Evolutionary conservation across 2,888 invertebrate genomes (phyloP).

Genomic region (Agrochola lychnidis): DNA sequence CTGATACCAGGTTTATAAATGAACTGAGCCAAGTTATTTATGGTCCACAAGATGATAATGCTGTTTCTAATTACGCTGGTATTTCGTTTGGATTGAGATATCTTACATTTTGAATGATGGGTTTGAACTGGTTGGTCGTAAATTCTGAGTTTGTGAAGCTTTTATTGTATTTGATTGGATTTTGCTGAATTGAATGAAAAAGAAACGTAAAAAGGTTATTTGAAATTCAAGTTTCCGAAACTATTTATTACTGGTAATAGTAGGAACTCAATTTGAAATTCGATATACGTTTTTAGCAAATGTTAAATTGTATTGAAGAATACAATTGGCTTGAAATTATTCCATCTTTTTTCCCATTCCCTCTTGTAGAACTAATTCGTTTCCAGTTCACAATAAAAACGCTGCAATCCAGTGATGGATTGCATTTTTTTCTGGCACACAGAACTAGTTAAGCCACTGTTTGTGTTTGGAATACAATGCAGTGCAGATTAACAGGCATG

Average conservation of each 20-base stretch:
- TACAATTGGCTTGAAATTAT: conserved; percentile 19
- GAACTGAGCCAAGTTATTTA: conserved; percentile 68
- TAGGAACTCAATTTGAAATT: background rate
- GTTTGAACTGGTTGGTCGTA: conserved; percentile 15
- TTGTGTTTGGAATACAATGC: conserved; percentile 71
- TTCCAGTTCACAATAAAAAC: conserved; percentile 41
- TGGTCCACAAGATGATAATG: conserved; percentile 45
- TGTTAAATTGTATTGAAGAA: conserved; percentile 2
- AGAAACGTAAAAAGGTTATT: background rate
- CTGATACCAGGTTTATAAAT: conserved; percentile 65
- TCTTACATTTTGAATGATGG: conserved; percentile 30
- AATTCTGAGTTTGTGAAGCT: conserved; percentile 23
- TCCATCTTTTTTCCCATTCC: conserved; percentile 16
- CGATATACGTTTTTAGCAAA: background rate
- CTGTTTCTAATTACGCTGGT: conserved; percentile 52
- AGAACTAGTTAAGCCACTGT: conserved; percentile 69
- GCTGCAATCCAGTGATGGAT: conserved; percentile 47
- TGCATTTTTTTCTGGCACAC: conserved; percentile 48
- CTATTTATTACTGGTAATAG: background rate
- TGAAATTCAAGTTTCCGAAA: background rate
- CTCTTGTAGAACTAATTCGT: conserved; percentile 45
- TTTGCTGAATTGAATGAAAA: conserved; percentile 5
- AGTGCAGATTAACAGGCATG: conserved; percentile 72
- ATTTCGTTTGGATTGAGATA: conserved; percentile 30
- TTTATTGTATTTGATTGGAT: conserved; percentile 25